Percentiles rank a stretch among this genome's conserved stretches.
phyloP scores from a whole-genome alignment of 1,140 invertebrate genomes.

The Lethrus apterus region DNA sequence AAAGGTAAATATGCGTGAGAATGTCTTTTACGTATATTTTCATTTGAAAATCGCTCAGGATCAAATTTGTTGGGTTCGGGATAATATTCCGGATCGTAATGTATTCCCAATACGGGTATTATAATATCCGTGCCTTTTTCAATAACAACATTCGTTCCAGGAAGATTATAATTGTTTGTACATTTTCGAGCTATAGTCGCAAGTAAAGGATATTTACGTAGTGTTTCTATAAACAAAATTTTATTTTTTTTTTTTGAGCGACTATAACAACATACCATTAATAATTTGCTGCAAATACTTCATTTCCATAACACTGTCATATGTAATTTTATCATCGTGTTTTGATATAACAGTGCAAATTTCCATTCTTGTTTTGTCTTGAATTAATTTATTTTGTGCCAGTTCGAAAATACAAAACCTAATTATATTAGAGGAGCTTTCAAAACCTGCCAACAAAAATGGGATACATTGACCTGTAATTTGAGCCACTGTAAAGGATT shows the following conservation, averaged over 20 bases:
- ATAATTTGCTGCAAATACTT: constrained; percentile 5
- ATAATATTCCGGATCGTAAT: constrained; percentile 7
- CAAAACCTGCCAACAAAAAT: constrained; percentile 43
- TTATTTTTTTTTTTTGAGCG: background rate
- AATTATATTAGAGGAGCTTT: constrained; percentile 42
- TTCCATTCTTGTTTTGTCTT: constrained; percentile 42
- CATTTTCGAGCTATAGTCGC: background rate
- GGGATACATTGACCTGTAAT: constrained; percentile 14
- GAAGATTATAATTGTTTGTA: constrained; percentile 2
- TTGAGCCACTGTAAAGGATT: constrained; percentile 2
- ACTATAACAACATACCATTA: background rate
- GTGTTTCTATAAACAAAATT: background rate
- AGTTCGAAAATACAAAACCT: constrained; percentile 44
- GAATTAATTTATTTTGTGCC: constrained; percentile 41
- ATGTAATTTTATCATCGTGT: constrained; percentile 44
- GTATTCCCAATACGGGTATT: constrained; percentile 1
- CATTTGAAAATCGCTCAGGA: constrained; percentile 11
- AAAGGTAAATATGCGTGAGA: constrained; percentile 3
- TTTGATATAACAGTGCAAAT: constrained; percentile 40
- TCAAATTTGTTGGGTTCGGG: constrained; percentile 4
- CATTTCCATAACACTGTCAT: constrained; percentile 36
- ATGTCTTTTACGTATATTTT: constrained; percentile 1
- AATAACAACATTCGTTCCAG: constrained; percentile 19
- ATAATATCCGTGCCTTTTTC: constrained; percentile 2
- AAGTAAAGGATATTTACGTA: constrained; percentile 7